Evolutionary conservation across 30 jellyfish, hydroid and myxozoan species (phyloP), one percentile per base, ranked within the genome.

Genomic region (Chrysaora quinquecirrha): DNA sequence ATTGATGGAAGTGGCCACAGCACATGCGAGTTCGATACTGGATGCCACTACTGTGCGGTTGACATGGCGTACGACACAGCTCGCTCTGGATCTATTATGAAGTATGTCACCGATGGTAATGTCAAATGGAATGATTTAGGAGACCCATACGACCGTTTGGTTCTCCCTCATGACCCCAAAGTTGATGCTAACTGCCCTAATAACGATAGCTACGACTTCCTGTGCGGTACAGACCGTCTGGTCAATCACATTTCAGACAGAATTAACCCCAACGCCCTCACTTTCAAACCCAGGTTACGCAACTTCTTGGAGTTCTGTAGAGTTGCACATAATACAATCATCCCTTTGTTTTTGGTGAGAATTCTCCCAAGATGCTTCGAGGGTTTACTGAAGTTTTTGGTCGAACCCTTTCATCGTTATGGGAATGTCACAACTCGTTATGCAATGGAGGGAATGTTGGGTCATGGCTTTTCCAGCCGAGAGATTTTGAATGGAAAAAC

Each of bases 1-100:
- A 61, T 75, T 21, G 91, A 82, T 35, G 97, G 91, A 19, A 64
- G 87, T 30, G 97, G 97, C 20, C 78, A 58, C 78, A 89, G 91
- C 78, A 89, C 97, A 20, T 89, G 97, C 66, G 97, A 89, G 73
- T 89, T 89, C 78, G 97, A 89, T 60, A 89, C 97, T 27, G 97
- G 97, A 27, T 89, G 97, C 54, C 97, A 89, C 75, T 89, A 89
- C 82, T 73, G 91, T 52, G 97, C 97, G 2, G 97, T 89, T 30
- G 97, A 89, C 62, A 89, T 89, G 97, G 83, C 97, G 0, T 75
- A 33, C 35, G 95, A 82, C 32, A 89, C 97, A 6, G 95, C 95
- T 20, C 64, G 97, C n/a, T 89, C 97, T 2, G 97, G 97, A 21
- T 91, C 97, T 12, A 71, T 89, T 21, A 89, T 89, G 97, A 89